phyloP scores from a whole-genome alignment of 2,113 vertebrate species.

The Psilopsiagon aurifrons region DNA sequence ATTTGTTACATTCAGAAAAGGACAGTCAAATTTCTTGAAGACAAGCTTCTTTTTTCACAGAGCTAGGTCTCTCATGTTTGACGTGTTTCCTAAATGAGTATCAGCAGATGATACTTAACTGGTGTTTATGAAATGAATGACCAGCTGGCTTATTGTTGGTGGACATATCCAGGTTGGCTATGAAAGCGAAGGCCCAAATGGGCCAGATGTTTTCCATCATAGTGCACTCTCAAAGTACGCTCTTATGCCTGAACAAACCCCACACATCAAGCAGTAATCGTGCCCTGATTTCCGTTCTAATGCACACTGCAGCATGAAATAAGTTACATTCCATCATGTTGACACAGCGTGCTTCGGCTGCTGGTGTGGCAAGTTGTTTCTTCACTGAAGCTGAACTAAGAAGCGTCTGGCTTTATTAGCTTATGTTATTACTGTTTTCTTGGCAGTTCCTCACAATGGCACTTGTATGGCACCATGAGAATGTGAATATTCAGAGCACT shows the following conservation, averaged over 20 bases:
- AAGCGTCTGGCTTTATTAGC: slow-evolving; percentile 58
- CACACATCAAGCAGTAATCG: not conserved
- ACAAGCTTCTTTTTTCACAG: not conserved
- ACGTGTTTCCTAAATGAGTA: not conserved
- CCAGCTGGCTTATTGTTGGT: not conserved
- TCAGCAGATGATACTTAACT: not conserved
- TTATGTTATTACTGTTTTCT: slow-evolving; percentile 55
- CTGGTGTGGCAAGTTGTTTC: slow-evolving; percentile 54
- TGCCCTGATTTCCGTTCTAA: slow-evolving; percentile 42
- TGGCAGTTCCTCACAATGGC: slow-evolving; percentile 18
- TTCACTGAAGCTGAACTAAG: slow-evolving; percentile 50
- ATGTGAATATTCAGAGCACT: slow-evolving; percentile 28
- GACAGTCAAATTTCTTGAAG: not conserved
- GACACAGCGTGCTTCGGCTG: slow-evolving; percentile 52
- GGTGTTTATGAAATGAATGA: slow-evolving; percentile 14
- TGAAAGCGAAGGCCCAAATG: not conserved
- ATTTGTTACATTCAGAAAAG: not conserved
- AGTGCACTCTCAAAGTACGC: not conserved
- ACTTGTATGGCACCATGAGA: slow-evolving; percentile 12
- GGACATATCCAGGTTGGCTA: not conserved
- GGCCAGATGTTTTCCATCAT: slow-evolving; percentile 63
- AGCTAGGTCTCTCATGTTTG: not conserved
- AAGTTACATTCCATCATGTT: slow-evolving; percentile 66
- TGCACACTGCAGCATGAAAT: slow-evolving; percentile 54
- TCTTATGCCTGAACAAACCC: slow-evolving; percentile 16